phyloP scores from a whole-genome alignment of 2,888 invertebrate genomes.

The Muscina levida region DNA sequence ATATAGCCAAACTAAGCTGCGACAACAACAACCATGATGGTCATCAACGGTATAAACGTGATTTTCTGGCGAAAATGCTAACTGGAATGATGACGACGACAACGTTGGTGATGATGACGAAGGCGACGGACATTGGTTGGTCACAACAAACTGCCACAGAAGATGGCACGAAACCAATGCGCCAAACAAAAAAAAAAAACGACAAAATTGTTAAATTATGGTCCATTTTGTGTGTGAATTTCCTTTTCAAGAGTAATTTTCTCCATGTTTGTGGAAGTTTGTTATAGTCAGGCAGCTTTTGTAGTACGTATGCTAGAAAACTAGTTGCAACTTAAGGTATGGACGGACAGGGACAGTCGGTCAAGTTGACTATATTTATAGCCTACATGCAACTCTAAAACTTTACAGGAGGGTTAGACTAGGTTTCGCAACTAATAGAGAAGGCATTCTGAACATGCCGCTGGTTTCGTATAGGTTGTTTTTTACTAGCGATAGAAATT shows the following conservation, averaged over 20 bases:
- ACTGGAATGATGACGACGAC: slow-evolving; percentile 5
- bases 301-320: slow-evolving; percentile 32
- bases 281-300: slow-evolving; percentile 2
- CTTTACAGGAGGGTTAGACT: too few species aligned
- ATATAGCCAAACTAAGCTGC: slow-evolving; percentile 17
- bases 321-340: slow-evolving; percentile 15
- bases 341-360: too few species aligned
- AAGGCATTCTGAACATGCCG: too few species aligned
- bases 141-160: background rate
- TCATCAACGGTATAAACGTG: slow-evolving; percentile 69
- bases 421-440: too few species aligned
- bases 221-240: slow-evolving; percentile 64
- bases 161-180: background rate
- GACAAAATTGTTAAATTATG: slow-evolving; percentile 55
- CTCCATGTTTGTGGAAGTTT: slow-evolving; percentile 20
- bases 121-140: too few species aligned
- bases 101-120: slow-evolving; percentile 1
- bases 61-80: slow-evolving; percentile 60
- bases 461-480: too few species aligned
- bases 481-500: too few species aligned
- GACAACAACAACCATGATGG: slow-evolving; percentile 21
- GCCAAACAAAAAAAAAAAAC: slow-evolving; percentile 2
- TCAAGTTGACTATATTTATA: too few species aligned
- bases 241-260: slow-evolving; percentile 58
- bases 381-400: too few species aligned